Evolutionary conservation across 2,113 vertebrate genomes (phyloP).

Genomic region (Paramormyrops kingsleyae): DNA sequence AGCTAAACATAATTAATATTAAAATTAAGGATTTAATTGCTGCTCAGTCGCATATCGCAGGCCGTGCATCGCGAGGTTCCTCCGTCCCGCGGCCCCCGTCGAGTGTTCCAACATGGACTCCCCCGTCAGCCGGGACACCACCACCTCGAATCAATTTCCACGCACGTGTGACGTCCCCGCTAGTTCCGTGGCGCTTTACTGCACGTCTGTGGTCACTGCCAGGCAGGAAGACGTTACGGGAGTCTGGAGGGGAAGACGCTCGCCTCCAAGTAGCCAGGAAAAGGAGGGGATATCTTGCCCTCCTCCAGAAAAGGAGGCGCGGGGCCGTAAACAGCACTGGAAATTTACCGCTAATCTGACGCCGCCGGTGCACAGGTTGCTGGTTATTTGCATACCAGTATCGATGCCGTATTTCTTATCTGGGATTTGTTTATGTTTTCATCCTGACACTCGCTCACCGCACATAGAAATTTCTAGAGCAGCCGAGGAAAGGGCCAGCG

Average conservation of each 20-base stretch:
- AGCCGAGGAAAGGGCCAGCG: slow-evolving; percentile 28
- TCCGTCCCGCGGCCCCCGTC: slow-evolving; percentile 28
- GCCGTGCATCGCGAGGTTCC: slow-evolving; percentile 36
- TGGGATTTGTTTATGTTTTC: slow-evolving; percentile 69
- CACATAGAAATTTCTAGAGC: slow-evolving; percentile 31
- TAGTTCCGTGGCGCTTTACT: neutral
- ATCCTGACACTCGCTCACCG: slow-evolving; percentile 60
- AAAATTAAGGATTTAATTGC: slow-evolving; percentile 66
- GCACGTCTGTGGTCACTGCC: neutral
- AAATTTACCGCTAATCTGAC: slow-evolving; percentile 75
- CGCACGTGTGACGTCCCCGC: neutral
- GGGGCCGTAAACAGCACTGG: slow-evolving; percentile 65
- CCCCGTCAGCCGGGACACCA: neutral
- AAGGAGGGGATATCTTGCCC: slow-evolving; percentile 31
- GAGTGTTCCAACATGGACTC: slow-evolving; percentile 14
- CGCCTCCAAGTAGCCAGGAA: slow-evolving; percentile 1
- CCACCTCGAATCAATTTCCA: neutral
- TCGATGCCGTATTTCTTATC: slow-evolving; percentile 71
- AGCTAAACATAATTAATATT: slow-evolving; percentile 73
- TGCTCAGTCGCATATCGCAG: slow-evolving; percentile 56
- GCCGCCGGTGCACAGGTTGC: slow-evolving; percentile 53
- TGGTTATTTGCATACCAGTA: slow-evolving; percentile 69
- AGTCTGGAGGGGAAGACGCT: neutral
- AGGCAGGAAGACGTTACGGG: neutral
- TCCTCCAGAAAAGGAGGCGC: slow-evolving; percentile 59